Evolutionary conservation across 2,113 vertebrate species (phyloP), one percentile per base, ranked within the genome.

Genomic region (Mesembrinibis cayennensis): DNA sequence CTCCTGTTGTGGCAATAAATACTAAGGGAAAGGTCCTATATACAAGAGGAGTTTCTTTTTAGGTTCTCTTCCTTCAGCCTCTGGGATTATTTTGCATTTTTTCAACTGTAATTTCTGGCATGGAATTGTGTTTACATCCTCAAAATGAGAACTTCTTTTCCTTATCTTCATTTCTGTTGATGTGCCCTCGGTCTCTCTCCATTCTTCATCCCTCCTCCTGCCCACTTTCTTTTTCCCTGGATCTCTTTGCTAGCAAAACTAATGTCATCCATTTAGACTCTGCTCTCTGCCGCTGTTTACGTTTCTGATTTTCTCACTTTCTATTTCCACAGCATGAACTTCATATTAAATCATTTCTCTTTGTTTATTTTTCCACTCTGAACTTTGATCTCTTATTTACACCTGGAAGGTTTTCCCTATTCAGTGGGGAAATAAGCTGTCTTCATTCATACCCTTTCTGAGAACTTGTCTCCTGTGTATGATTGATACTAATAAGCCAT

Each of bases 351-450:
- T 81, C 0, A 30, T 76, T 91, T 95, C 12, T 65, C 55, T 89
- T 77, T 49, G 5, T 19, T 88, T 71, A 13, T 94, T 88, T 73
- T 38, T 42, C 36, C 13, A 4, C 22, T 62, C 53, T 36, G 36
- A 93, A 80, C 82, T 93, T 94, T 69, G 70, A 76, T 87, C 69
- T 88, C 74, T 82, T 90, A 70, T 77, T 93, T 92, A 86, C 40
- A 80, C 13, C 4, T 82, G 45, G 44, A 70, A 80, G 23, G 32
- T 87, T 65, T 74, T 59, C 47, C 27, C 20, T 9, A 10, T 82
- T 79, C 73, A 45, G 5, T 69, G 58, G 30, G 44, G 34, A 69
- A 93, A 77, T 85, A 32, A 49, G 3, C 30, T 88, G 13, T 69
- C 25, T 49, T 89, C 53, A 36, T 87, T 42, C 36, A 53, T 84